These are phyloP conservation scores for Cheilosia variabilis DNA, from an alignment of 2,888 invertebrate genomes.

Conservation along the genomic window DNA sequence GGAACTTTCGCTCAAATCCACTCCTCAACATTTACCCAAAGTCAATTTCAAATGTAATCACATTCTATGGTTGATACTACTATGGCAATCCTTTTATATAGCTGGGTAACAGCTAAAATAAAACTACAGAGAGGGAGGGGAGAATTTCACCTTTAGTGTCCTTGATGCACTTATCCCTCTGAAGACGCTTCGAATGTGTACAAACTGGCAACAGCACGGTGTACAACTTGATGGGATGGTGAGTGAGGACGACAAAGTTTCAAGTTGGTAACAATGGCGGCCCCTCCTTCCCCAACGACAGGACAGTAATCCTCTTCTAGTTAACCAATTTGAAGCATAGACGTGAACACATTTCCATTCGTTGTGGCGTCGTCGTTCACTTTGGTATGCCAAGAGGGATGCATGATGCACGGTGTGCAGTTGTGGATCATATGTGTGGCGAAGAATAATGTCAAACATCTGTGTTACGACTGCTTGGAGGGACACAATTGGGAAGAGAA, in stretches of 20 bases:
- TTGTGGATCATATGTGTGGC: neutral
- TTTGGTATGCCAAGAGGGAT: slow-evolving; percentile 27
- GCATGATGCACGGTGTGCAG: slow-evolving; percentile 1
- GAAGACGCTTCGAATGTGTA: slow-evolving; percentile 5
- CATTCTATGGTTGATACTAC: slow-evolving; percentile 39
- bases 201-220: slow-evolving; percentile 3
- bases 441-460: neutral
- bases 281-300: slow-evolving; percentile 14
- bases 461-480: neutral
- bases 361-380: slow-evolving; percentile 1
- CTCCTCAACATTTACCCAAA: slow-evolving; percentile 47
- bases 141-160: slow-evolving; percentile 61
- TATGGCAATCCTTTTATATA: slow-evolving; percentile 31
- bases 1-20: slow-evolving; percentile 56
- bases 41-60: slow-evolving; percentile 61
- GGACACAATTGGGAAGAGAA: neutral
- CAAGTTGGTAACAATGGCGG: slow-evolving; percentile 29
- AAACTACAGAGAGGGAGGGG: neutral
- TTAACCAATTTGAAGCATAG: slow-evolving; percentile 50
- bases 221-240: neutral
- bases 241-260: slow-evolving; percentile 12
- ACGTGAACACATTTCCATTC: slow-evolving; percentile 51
- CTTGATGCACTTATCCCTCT: slow-evolving; percentile 55
- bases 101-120: neutral
- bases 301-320: slow-evolving; percentile 48